Conservation (phyloP, 2,888 invertebrate species). For the Galeruca laticollis region DNA sequence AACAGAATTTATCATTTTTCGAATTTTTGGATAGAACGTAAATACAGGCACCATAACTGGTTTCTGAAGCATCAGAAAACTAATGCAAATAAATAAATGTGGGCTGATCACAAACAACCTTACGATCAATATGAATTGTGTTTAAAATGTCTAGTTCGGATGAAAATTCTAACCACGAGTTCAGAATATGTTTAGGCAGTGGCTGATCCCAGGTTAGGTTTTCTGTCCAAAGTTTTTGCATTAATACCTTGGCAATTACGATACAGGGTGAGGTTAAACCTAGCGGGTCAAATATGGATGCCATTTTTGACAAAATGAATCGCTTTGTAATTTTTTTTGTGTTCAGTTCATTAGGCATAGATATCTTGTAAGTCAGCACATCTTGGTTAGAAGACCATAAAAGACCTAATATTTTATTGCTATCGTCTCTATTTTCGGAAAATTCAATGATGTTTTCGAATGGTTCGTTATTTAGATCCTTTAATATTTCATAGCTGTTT, state of each 20-base stretch:
- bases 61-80: constrained; percentile 44
- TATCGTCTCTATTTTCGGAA: not conserved
- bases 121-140: not conserved
- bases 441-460: not conserved
- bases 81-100: constrained; percentile 41
- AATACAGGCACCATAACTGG: constrained; percentile 40
- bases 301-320: constrained; percentile 12
- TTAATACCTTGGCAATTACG: constrained; percentile 13
- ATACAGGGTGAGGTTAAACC: constrained; percentile 10
- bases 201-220: constrained; percentile 12
- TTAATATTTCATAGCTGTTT: not conserved
- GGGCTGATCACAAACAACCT: not conserved
- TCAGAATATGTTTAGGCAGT: not conserved
- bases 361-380: not conserved
- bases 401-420: not conserved
- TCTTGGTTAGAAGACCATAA: not conserved
- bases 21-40: constrained; percentile 35
- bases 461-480: not conserved
- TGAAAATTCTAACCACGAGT: constrained; percentile 11
- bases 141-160: constrained; percentile 7
- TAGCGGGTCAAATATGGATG: constrained; percentile 17
- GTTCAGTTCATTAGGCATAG: not conserved
- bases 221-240: constrained; percentile 15
- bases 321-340: constrained; percentile 18
- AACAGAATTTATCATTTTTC: constrained; percentile 25